phyloP scores from a whole-genome alignment of 2,797 vertebrate genomes.

The Discoglossus pictus region DNA sequence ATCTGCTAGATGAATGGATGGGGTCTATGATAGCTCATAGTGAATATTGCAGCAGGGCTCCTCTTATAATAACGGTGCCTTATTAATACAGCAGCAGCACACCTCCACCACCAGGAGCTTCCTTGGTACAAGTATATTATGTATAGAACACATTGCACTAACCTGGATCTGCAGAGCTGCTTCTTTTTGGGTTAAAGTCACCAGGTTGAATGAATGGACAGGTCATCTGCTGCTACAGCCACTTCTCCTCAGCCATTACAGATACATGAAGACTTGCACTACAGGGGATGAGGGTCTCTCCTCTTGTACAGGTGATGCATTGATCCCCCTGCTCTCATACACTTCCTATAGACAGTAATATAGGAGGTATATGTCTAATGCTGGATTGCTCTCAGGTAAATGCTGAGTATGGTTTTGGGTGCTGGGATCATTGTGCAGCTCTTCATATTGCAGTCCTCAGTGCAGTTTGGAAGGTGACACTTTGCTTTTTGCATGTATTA shows the following conservation, averaged over 20 bases:
- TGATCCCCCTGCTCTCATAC: background rate
- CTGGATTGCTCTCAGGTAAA: background rate
- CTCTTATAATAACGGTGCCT: background rate
- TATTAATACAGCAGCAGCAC: background rate
- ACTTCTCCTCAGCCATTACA: too few relatives aligned
- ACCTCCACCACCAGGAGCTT: conserved; percentile 20
- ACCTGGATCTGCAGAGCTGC: background rate
- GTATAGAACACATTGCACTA: background rate
- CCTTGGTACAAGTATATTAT: conserved; percentile 3
- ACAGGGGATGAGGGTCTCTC: too few relatives aligned
- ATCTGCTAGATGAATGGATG: too few relatives aligned
- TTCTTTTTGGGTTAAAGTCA: too few relatives aligned
- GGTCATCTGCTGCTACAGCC: too few relatives aligned
- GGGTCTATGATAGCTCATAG: too few relatives aligned
- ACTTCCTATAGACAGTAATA: too few relatives aligned
- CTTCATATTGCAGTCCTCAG: background rate
- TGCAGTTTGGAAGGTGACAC: background rate
- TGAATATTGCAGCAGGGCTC: too few relatives aligned
- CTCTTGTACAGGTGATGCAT: conserved; percentile 6
- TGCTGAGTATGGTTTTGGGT: too few relatives aligned
- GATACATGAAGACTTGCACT: too few relatives aligned
- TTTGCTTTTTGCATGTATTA: background rate
- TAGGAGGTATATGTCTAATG: too few relatives aligned
- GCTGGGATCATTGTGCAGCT: background rate
- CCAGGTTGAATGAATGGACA: too few relatives aligned